These are phyloP conservation scores for Macrophya alboannulata DNA, from an alignment of 2,888 invertebrate species.

Conservation along the genomic window DNA sequence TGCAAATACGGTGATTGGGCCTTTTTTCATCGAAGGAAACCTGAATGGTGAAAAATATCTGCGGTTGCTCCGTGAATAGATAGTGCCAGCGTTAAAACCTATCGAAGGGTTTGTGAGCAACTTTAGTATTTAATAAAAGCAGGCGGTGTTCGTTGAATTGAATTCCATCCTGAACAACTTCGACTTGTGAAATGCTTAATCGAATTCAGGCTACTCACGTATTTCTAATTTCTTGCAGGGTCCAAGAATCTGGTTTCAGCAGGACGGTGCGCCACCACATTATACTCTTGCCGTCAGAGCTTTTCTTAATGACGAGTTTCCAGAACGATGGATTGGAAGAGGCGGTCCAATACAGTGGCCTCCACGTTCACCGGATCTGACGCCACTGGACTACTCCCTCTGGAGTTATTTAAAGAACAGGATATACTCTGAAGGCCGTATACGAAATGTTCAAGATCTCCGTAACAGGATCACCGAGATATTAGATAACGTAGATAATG, in stretches of 20 bases:
- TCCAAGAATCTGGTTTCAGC: constrained; percentile 58
- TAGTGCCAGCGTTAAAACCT: neutral
- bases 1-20: neutral
- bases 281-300: constrained; percentile 60
- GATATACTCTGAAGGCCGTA: constrained; percentile 61
- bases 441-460: no score
- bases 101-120: constrained; percentile 9
- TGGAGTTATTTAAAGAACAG: constrained; percentile 56
- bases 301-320: constrained; percentile 59
- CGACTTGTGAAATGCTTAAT: neutral
- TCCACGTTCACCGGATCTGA: constrained; percentile 65
- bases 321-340: constrained; percentile 63
- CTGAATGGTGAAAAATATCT: neutral
- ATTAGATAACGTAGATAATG: no score
- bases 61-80: neutral
- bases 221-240: neutral
- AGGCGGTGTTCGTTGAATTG: neutral
- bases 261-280: constrained; percentile 71
- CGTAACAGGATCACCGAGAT: no score
- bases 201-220: neutral
- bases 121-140: neutral
- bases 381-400: constrained; percentile 61
- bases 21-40: neutral
- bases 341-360: constrained; percentile 64
- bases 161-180: no score